Evolutionary conservation across 1,140 invertebrate species (phyloP), one percentile per base, ranked within the genome.

Genomic region (Nixonia krombeini): DNA sequence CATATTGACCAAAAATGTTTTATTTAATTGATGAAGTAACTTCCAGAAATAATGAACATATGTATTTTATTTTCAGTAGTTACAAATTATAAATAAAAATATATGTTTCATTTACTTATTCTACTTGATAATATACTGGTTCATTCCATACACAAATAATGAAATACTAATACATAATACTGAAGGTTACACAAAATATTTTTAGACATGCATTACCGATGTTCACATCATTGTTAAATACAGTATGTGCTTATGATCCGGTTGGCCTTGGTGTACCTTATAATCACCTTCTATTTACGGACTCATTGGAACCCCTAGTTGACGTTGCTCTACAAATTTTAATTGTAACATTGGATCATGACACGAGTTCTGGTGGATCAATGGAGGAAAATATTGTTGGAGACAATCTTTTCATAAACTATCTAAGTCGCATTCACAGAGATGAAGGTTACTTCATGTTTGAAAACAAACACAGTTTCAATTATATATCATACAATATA

Each of bases 381-480:
- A 64, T 66, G 3, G 87, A 88, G 35, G 87, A 88, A 44, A 83
- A 75, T 13, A 55, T 73, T 41, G 72, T 79, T 28, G 87, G 83
- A 72, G 96, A 99, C 81, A 99, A 99, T 87, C 88, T 99, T 35
- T 99, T 99, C 84, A 96, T 99, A 65, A 99, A 99, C 87, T 99
- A 99, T 86, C 78, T 99, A 45, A 98, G 96, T 6, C 90, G 98
- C 5, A 97, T 99, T 64, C 98, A 99, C 85, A 90, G 98, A 49
- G 98, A 99, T 86, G 98, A 99, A 88, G 81, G 83, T 85, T 59
- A 37, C 28, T 38, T 16, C n/a, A 6, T 18, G n/a, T n/a, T 8
- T 40, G 13, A 5, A 17, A n/a, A 17, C 13, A 16, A 8, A n/a
- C n/a, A n/a, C n/a, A n/a, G n/a, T n/a, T n/a, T n/a, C n/a, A n/a